Evolutionary conservation across 2,888 invertebrate species (phyloP), one percentile per base, ranked within the genome.

Genomic region (Leucophora obtusa): DNA sequence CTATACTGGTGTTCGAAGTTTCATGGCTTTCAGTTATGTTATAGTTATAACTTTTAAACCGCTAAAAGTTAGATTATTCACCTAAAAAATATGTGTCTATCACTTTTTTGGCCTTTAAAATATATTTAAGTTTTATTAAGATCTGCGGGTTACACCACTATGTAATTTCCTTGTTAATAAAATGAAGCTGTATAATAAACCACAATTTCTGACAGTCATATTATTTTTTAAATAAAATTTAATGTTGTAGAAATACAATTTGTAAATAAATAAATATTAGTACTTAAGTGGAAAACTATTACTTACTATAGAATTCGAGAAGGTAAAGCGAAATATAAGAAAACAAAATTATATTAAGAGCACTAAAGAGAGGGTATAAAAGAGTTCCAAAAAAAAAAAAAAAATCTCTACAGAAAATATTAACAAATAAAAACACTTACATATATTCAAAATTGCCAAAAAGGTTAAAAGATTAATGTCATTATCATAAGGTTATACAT

Each of bases 321-420:
- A 56, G 10, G 24, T 11, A 65, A 65, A 24, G 10, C 24, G 50
- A 63, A 53, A 38, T 59, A 28, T 28, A 58, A 70, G 18, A 18
- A 51, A 56, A 66, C n/a, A 14, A 8, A 33, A 28, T 28, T 15
- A 56, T 28, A 15, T 9, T 33, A 78, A 56, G 77, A 78, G 71
- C 77, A 78, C 77, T 78, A 54, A 17, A 76, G 69, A 70, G 76
- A 76, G 69, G 76, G 76, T 76, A 76, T 76, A 76, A 47, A 66
- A 78, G 71, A 74, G 63, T 74, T 74, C 74, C 74, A 70, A 33
- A 9, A 60, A 28, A 4, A 1, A 54, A 43, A 68, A 21, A 7
- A 43, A 66, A 73, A 51, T 43, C 43, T 47, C 14, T 14, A 17
- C 18, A 33, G 24, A 50, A 69, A n/a, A 47, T 47, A 47, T 47